Percentiles rank a stretch among this genome's conserved stretches.
phyloP scores from a whole-genome alignment of 30 jellyfish, hydroid and myxozoan species.

The Hydra vulgaris region DNA sequence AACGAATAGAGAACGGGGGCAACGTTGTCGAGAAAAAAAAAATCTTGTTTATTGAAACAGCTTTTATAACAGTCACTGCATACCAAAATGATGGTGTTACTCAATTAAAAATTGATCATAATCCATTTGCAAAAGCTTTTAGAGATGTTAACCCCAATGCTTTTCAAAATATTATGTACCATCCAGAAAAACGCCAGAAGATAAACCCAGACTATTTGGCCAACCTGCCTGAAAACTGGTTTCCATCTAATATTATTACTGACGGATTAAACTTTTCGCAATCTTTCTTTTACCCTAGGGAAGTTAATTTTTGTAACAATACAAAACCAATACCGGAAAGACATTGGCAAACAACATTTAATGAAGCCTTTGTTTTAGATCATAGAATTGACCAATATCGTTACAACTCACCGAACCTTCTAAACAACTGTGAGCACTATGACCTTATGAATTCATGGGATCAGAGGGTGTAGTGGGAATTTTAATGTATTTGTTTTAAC shows the following conservation, averaged over 20 bases:
- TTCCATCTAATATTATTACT: neutral
- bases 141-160: constrained; percentile 1
- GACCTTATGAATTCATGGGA: too few relatives aligned
- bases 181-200: neutral
- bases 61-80: constrained; percentile 47
- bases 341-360: too few relatives aligned
- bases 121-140: constrained; percentile 49
- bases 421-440: too few relatives aligned
- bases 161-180: neutral
- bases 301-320: too few relatives aligned
- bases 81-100: constrained; percentile 47
- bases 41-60: constrained; percentile 26
- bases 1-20: neutral
- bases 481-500: too few relatives aligned
- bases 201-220: neutral
- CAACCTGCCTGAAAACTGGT: neutral
- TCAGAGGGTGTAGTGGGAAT: too few relatives aligned
- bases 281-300: neutral
- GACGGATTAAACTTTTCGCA: neutral
- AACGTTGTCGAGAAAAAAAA: neutral
- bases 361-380: too few relatives aligned
- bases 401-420: too few relatives aligned
- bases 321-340: too few relatives aligned
- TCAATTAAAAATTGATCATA: constrained; percentile 30
- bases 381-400: too few relatives aligned